phyloP scores from a whole-genome alignment of 2,888 invertebrate species.

The Blastobasis adustella region DNA sequence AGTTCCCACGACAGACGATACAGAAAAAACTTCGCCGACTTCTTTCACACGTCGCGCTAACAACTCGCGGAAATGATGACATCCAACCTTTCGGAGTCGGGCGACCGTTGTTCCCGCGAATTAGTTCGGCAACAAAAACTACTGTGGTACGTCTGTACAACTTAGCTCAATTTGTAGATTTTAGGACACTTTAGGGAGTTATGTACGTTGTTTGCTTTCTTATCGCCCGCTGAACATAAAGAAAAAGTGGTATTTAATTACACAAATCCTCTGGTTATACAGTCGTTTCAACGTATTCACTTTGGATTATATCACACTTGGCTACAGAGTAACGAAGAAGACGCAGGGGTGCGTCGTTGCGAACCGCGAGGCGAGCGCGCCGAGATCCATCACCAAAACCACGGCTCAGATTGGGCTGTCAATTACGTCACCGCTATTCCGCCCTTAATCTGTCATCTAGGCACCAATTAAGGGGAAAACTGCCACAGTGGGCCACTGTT shows the following conservation, averaged over 20 bases:
- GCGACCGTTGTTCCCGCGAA: too few relatives aligned
- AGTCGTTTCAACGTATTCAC: too few relatives aligned
- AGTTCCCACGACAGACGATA: constrained; percentile 45
- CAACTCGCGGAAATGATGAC: constrained; percentile 22
- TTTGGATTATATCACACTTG: too few relatives aligned
- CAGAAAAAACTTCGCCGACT: constrained; percentile 26
- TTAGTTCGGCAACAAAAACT: too few relatives aligned
- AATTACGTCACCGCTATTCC: constrained; percentile 63
- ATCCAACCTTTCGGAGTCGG: constrained; percentile 1
- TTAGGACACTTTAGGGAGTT: too few relatives aligned
- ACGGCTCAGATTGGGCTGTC: constrained; percentile 62
- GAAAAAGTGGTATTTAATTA: too few relatives aligned
- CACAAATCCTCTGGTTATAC: too few relatives aligned
- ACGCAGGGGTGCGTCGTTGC: not conserved
- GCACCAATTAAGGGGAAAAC: constrained; percentile 64
- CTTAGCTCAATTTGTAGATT: too few relatives aligned
- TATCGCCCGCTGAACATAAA: too few relatives aligned
- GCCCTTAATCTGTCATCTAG: constrained; percentile 68
- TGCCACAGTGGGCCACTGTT: constrained; percentile 44
- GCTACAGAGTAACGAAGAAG: too few relatives aligned
- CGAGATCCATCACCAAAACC: constrained; percentile 51
- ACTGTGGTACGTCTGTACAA: too few relatives aligned
- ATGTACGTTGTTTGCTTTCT: too few relatives aligned
- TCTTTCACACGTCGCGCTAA: constrained; percentile 30
- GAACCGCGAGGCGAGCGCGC: not conserved